Evolutionary conservation across 2,113 vertebrate genomes (phyloP).

Genomic region (Pseudopodoces humilis): DNA sequence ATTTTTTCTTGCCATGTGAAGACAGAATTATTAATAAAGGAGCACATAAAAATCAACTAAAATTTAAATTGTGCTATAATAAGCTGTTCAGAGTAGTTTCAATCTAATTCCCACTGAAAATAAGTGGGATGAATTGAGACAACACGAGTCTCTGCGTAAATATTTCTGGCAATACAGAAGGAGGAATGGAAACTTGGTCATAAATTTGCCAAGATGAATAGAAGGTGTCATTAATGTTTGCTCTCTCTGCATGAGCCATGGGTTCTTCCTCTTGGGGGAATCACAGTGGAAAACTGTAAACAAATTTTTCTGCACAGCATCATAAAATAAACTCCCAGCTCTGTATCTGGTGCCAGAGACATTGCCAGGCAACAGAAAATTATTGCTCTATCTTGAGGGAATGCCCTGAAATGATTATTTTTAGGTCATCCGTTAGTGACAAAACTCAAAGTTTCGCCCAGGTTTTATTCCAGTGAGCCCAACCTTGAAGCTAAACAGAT

Average conservation of each 20-base stretch:
- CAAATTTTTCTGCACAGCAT: slow-evolving; percentile 43
- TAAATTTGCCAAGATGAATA: slow-evolving; percentile 33
- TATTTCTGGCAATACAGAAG: slow-evolving; percentile 12
- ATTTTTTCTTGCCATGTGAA: neutral
- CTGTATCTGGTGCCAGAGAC: neutral
- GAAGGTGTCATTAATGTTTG: slow-evolving; percentile 7
- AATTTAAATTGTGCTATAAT: neutral
- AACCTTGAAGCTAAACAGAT: neutral
- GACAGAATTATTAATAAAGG: neutral
- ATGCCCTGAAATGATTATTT: slow-evolving; percentile 31
- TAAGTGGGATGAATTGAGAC: neutral
- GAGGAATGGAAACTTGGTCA: slow-evolving; percentile 35
- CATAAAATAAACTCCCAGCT: slow-evolving; percentile 46
- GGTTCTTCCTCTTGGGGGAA: slow-evolving; percentile 43
- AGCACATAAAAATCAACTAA: neutral
- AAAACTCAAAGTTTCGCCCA: neutral
- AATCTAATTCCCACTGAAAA: neutral
- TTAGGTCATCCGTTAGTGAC: neutral
- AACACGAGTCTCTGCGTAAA: slow-evolving; percentile 4
- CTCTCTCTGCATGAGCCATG: neutral
- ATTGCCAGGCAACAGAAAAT: slow-evolving; percentile 58
- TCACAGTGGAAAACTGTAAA: slow-evolving; percentile 49
- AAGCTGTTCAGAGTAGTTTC: neutral
- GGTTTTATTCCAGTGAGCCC: neutral
- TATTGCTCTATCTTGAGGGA: slow-evolving; percentile 10